Conservation (phyloP, 2,113 vertebrate genomes). For the Apodemus speciosus region DNA sequence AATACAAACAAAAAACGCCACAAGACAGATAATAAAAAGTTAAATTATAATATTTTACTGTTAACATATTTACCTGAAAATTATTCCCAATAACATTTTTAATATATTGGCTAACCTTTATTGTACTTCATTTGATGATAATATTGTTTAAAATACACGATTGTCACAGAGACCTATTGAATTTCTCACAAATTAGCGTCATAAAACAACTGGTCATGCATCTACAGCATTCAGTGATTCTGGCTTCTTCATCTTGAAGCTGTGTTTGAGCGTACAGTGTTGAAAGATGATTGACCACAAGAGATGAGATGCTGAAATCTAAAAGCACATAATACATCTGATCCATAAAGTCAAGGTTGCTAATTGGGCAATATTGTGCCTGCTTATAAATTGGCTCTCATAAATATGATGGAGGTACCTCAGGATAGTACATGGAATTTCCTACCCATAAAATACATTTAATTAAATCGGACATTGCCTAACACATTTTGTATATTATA, state of each 20-base stretch:
- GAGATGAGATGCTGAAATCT: conserved; percentile 68
- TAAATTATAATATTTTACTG: conserved; percentile 18
- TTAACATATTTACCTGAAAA: background rate
- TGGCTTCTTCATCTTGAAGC: conserved; percentile 54
- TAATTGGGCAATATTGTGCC: conserved; percentile 66
- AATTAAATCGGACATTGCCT: conserved; percentile 38
- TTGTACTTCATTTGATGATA: conserved; percentile 54
- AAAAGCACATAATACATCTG: conserved; percentile 62
- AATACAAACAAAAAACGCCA: background rate
- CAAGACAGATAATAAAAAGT: background rate
- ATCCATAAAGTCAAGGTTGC: conserved; percentile 65
- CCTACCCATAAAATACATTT: conserved; percentile 65
- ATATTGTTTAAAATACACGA: conserved; percentile 53
- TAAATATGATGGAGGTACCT: conserved; percentile 63
- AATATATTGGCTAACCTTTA: conserved; percentile 34
- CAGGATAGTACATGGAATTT: conserved; percentile 51
- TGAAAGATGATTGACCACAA: conserved; percentile 70
- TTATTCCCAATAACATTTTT: conserved; percentile 49
- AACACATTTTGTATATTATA: conserved; percentile 58
- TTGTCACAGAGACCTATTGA: conserved; percentile 44
- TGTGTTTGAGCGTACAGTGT: conserved; percentile 41
- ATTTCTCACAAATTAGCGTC: conserved; percentile 53
- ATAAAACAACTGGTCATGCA: conserved; percentile 68
- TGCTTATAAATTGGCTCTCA: conserved; percentile 59
- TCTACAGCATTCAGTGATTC: conserved; percentile 34